Evolutionary conservation across 2,888 invertebrate genomes (phyloP), one percentile per base, ranked within the genome.

Genomic region (Agriopis aurantiaria): DNA sequence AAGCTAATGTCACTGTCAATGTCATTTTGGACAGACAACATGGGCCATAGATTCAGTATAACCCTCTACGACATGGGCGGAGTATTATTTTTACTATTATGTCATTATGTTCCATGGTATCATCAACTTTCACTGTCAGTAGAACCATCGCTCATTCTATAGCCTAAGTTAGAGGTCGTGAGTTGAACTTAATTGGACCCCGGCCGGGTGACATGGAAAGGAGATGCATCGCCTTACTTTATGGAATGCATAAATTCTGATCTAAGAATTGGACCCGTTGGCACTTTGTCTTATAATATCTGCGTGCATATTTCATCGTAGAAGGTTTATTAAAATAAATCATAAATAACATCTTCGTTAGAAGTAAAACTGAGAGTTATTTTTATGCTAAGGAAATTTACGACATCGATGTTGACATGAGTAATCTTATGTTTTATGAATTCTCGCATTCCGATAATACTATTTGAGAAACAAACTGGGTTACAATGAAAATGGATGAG

Each of bases 121-220:
- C 2, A 33, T 33, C 33, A 33, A 33, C 46, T 58, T 8, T 23
- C 55, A 53, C 23, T 59, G 8, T 10, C n/a, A 57, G 52, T 46
- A 46, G 6, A 11, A 23, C 17, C 43, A 73, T 75, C 84, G 87
- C 86, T 73, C 8, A 62, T 72, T 82, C 80, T 57, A 48, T 74
- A 80, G 90, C 90, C 84, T 83, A 59, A 72, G 75, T 63, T 70
- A 74, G 87, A 91, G 93, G 93, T 93, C 93, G 93, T 93, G 93
- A 92, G 93, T 88, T 88, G 88, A 90, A 92, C 90, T 92, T 94
- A 94, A 93, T 94, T 94, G 93, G 92, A 88, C 88, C 88, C 87
- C 85, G 89, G 89, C 89, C 88, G 91, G 91, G 88, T 92, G 93
- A 93, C 93, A 93, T 89, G 90, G 89, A 89, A 88, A 90, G 90